Base-by-base conservation (phyloP, 2,888 invertebrate genomes). In the Mythimna lalbum region DNA sequence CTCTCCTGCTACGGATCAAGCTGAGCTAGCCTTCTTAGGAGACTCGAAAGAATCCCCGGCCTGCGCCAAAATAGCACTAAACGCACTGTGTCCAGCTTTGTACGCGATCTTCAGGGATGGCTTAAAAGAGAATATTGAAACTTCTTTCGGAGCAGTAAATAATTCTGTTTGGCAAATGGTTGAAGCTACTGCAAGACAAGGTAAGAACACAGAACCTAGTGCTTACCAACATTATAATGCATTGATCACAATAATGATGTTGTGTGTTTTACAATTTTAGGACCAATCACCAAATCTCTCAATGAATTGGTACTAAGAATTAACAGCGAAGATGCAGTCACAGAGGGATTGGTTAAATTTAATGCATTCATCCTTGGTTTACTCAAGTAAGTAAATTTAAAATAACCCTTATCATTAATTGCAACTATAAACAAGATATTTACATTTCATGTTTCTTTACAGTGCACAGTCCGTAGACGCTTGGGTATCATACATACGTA, bases 141-240 rank as follows among this genome's bases (percentile, higher is more conserved):
- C 98, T 7, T 97, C 98, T 52, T 98, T 98, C 89, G 98, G 98
- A 55, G 97, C 98, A 23, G 98, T 98, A 64, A 97, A 97, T 83
- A 98, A 98, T 90, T 98, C 98, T 10, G 98, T 98, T 63, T 99
- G 98, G 98, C 98, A 98, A 94, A 98, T 99, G 82, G 98, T 98
- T 7, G 98, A 98, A 93, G 98, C 98, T 49, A 98, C 98, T 12
- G 98, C 98, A 19, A 98, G 98, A 91, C 98, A 98, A 96, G 98
- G 97, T 96, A 91, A 84, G 10, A 57, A 67, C 19, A 47, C 1
- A 63, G 4, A 12, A 59, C 2, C 6, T 33, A 23, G 2, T 39
- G 5, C 2, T 12, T 47, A 10, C 3, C 10, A 23, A 21, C 33
- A 1, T 36, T 2, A 2, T 67, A 33, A 12, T 31, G 17, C 36